Percentiles rank a stretch among this genome's conserved stretches.
These are phyloP conservation scores for Drosophila lacicola DNA, from an alignment of 2,888 invertebrate species.

Conservation along the genomic window DNA sequence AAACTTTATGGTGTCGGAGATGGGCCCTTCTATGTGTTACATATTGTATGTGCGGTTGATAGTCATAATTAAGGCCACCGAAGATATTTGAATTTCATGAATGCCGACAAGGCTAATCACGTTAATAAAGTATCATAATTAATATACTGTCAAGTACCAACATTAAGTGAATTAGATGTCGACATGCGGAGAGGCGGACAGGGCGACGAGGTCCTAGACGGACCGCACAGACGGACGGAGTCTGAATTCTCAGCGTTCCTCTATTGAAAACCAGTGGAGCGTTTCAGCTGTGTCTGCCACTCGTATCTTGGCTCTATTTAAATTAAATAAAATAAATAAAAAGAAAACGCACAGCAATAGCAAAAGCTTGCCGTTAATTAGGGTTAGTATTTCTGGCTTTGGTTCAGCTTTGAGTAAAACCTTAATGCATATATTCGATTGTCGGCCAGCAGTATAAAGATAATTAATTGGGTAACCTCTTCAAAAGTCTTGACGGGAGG, in stretches of 20 bases:
- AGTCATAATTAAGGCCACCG: background rate
- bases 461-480: too few species aligned
- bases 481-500: too few species aligned
- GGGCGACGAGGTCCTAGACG: conserved; percentile 3
- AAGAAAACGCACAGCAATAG: conserved; percentile 25
- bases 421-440: conserved; percentile 21
- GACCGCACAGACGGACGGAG: conserved; percentile 1
- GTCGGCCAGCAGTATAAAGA: conserved; percentile 1
- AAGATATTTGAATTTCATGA: conserved; percentile 5
- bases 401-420: conserved; percentile 9
- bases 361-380: conserved; percentile 53
- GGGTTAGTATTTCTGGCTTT: conserved; percentile 17
- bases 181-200: conserved; percentile 16
- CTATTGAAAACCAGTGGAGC: conserved; percentile 48
- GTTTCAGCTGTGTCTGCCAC: conserved; percentile 24
- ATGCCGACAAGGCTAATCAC: conserved; percentile 48
- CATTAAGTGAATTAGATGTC: conserved; percentile 32
- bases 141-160: conserved; percentile 37
- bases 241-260: background rate
- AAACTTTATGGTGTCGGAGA: too few species aligned
- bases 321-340: conserved; percentile 9
- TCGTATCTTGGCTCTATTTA: conserved; percentile 1
- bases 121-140: conserved; percentile 65
- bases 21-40: too few species aligned
- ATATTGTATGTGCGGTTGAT: background rate